phyloP scores from a whole-genome alignment of 2,113 vertebrate species.

The Ictidomys tridecemlineatus region DNA sequence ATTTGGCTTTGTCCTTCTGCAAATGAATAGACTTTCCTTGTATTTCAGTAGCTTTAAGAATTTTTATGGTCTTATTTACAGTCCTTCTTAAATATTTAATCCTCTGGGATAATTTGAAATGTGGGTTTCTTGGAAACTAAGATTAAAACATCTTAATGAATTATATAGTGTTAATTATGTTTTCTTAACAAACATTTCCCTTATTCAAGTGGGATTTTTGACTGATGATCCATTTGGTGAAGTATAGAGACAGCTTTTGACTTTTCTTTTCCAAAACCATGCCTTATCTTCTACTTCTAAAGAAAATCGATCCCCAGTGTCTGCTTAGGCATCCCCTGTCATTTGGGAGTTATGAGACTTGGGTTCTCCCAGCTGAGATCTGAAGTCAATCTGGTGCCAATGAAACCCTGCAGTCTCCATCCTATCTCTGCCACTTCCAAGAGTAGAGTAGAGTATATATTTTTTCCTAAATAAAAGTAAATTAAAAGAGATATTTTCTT shows the following conservation, averaged over 20 bases:
- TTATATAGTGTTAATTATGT: conserved; percentile 70
- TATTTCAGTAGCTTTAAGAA: conserved; percentile 62
- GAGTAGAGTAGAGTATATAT: background rate
- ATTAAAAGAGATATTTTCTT: conserved; percentile 60
- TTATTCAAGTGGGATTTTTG: conserved; percentile 57
- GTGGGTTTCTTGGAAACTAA: conserved; percentile 46
- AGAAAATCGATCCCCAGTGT: background rate
- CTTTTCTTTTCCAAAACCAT: background rate
- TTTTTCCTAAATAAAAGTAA: conserved; percentile 35
- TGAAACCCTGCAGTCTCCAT: background rate
- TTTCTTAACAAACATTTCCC: conserved; percentile 69
- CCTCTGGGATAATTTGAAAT: conserved; percentile 60
- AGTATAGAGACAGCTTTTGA: background rate
- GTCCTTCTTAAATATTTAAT: conserved; percentile 66
- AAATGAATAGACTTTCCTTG: conserved; percentile 21
- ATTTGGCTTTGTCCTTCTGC: conserved; percentile 38
- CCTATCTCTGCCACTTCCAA: background rate
- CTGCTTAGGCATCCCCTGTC: background rate
- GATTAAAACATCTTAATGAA: conserved; percentile 67
- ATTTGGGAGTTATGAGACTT: background rate
- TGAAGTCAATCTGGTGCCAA: background rate
- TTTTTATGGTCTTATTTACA: conserved; percentile 63
- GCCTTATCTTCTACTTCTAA: background rate
- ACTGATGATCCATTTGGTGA: conserved; percentile 31
- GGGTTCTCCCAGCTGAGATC: background rate